These are phyloP conservation scores for Melieria crassipennis DNA, from an alignment of 2,888 invertebrate species.

Conservation along the genomic window DNA sequence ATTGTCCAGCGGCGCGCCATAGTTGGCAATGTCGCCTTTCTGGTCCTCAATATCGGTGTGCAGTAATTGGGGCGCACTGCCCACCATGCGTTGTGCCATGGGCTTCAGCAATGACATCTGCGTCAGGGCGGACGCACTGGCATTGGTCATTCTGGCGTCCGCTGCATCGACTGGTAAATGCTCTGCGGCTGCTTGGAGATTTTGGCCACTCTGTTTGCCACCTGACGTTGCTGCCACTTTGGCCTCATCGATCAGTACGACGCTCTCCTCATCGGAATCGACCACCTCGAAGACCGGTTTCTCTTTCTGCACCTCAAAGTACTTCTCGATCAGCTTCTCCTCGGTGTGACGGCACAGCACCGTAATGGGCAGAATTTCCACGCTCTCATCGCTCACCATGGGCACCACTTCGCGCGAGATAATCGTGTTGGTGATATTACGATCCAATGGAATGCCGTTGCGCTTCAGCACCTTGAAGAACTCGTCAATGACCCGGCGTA, in stretches of 20 bases:
- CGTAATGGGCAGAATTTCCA: constrained; percentile 50
- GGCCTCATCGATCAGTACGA: constrained; percentile 26
- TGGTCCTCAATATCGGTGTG: constrained; percentile 24
- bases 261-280: constrained; percentile 32
- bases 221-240: background rate
- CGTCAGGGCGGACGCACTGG: constrained; percentile 18
- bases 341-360: constrained; percentile 54
- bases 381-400: constrained; percentile 49
- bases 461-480: constrained; percentile 53
- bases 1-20: background rate
- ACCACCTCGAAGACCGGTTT: constrained; percentile 28
- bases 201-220: background rate
- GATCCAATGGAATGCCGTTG: constrained; percentile 50
- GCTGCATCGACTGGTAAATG: background rate
- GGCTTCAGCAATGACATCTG: constrained; percentile 47
- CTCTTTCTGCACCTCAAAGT: constrained; percentile 48
- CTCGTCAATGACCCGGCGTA: constrained; percentile 53
- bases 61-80: constrained; percentile 13
- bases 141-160: background rate
- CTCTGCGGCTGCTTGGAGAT: background rate
- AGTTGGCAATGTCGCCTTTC: background rate
- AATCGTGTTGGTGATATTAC: constrained; percentile 49
- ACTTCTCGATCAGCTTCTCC: constrained; percentile 58
- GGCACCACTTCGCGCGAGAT: constrained; percentile 55
- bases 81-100: constrained; percentile 33